Conservation (phyloP, 2,797 vertebrate species). For the Malacoraja senta region DNA sequence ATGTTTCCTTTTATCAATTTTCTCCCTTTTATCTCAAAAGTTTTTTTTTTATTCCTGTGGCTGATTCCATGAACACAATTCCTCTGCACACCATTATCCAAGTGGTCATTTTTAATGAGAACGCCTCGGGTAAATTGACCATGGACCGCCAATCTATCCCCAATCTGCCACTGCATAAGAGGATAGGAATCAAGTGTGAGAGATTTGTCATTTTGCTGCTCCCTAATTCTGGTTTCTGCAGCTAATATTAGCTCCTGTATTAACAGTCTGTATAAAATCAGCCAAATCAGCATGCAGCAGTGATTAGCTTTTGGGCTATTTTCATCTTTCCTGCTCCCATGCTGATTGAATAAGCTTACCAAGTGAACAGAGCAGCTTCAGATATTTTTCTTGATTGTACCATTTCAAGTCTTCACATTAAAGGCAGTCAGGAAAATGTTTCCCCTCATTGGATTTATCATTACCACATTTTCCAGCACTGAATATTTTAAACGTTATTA, state of each 20-base stretch:
- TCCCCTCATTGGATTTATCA: neutral
- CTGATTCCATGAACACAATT: neutral
- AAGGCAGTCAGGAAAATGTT: neutral
- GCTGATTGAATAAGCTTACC: neutral
- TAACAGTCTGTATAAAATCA: neutral
- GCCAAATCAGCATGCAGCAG: neutral
- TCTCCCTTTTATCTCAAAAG: neutral
- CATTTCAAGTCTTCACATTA: neutral
- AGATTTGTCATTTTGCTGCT: neutral
- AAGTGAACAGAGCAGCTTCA: neutral
- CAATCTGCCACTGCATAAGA: neutral
- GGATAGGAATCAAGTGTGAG: neutral
- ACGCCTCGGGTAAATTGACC: neutral
- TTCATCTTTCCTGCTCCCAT: neutral
- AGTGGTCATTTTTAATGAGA: neutral
- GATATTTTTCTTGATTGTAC: neutral
- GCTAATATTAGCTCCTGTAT: neutral
- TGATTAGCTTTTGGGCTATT: neutral
- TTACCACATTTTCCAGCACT: neutral
- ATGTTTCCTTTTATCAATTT: neutral
- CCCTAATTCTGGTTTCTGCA: neutral
- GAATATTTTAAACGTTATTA: neutral
- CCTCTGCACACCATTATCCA: neutral
- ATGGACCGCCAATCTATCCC: neutral
- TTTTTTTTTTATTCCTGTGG: neutral